A percentile compares a stretch with the other conserved stretches of the same genome.
Evolutionary conservation across 2,113 vertebrate species (phyloP).

Genomic region (Mesoclemmys tuberculata): DNA sequence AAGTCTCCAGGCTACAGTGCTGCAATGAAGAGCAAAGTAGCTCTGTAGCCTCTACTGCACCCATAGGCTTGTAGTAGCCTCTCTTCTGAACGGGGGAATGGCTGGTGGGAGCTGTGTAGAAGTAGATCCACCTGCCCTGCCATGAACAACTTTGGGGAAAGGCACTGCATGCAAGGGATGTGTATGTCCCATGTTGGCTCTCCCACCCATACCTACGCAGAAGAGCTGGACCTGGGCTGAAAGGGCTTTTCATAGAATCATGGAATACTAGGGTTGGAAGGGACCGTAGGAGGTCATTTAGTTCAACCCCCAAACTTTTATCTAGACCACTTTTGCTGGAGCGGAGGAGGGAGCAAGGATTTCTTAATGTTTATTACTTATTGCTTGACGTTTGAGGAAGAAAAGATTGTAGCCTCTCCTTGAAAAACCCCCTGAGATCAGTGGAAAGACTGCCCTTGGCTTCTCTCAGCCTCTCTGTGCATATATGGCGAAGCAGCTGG

Average conservation of each 20-base stretch:
- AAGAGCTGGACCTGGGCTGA: not conserved
- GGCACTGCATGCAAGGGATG: not conserved
- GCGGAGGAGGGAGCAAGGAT: not conserved
- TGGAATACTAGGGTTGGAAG: too few relatives aligned
- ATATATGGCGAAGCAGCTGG: not conserved
- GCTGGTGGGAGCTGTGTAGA: not conserved
- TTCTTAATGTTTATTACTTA: not conserved
- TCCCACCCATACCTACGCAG: not conserved
- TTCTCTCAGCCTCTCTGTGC: not conserved
- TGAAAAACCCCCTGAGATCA: fast-evolving
- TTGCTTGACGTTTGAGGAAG: not conserved
- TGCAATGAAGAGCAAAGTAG: not conserved
- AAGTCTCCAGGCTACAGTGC: not conserved
- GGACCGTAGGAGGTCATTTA: too few relatives aligned
- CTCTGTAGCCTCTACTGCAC: not conserved
- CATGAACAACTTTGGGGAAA: not conserved
- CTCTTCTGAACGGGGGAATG: not conserved
- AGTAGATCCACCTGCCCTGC: not conserved
- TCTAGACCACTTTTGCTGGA: not conserved
- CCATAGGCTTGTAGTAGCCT: not conserved
- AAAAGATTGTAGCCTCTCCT: not conserved
- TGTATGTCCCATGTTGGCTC: not conserved
- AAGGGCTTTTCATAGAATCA: not conserved
- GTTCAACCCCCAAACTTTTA: too few relatives aligned
- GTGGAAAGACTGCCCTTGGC: not conserved